A percentile compares a stretch with the other conserved stretches of the same genome.
Conservation (phyloP, 2,797 vertebrate genomes). For the Coccyzus lansbergi region DNA sequence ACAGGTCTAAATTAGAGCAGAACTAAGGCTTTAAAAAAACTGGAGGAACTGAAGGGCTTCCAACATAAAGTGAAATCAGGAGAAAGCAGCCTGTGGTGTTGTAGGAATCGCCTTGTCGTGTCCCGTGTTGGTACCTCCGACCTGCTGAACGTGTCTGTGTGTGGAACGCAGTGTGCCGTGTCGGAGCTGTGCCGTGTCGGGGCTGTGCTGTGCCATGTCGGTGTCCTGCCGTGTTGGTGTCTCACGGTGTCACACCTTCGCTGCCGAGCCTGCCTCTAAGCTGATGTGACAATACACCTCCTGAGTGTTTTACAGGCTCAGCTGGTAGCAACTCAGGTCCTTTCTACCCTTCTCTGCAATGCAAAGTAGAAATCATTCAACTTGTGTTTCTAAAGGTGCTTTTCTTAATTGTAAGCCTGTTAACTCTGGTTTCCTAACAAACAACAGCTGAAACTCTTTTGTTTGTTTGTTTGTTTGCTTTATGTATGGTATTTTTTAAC, state of each 20-base stretch:
- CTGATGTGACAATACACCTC: background rate
- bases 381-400: conserved; percentile 21
- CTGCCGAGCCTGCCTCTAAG: background rate
- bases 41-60: rapidly evolving
- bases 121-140: background rate
- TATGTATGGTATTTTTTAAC: background rate
- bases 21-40: background rate
- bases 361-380: background rate
- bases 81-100: background rate
- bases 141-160: rapidly evolving
- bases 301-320: background rate
- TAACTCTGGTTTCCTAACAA: conserved; percentile 29
- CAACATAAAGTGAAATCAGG: rapidly evolving
- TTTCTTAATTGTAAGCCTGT: background rate
- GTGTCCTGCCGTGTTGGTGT: rapidly evolving
- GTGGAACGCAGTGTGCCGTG: rapidly evolving
- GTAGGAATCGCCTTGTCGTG: rapidly evolving
- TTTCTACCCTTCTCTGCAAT: background rate
- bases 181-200: rapidly evolving
- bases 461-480: conserved; percentile 59
- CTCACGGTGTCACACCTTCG: rapidly evolving
- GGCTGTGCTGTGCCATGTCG: rapidly evolving
- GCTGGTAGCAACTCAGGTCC: background rate
- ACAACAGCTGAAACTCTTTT: conserved; percentile 49
- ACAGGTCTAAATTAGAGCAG: background rate